phyloP scores from a whole-genome alignment of 2,797 vertebrate genomes.

The Octomys mimax region DNA sequence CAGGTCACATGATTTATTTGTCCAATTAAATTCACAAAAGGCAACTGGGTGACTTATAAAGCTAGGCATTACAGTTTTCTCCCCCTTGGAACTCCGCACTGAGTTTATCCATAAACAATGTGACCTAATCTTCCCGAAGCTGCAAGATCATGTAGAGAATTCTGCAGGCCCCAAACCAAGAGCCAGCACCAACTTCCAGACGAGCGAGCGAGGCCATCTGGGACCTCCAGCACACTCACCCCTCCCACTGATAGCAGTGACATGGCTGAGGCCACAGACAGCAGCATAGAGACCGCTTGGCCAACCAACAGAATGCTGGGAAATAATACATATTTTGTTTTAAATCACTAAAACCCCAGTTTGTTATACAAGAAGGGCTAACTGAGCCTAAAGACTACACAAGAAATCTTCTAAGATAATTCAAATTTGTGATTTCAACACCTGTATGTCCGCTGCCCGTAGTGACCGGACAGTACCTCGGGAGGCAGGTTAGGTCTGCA shows the following conservation, averaged over 20 bases:
- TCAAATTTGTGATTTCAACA: slow-evolving; percentile 5
- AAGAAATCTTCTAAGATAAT: neutral
- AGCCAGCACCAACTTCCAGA: slow-evolving; percentile 6
- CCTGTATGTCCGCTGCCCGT: neutral
- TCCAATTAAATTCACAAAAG: neutral
- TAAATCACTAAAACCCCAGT: neutral
- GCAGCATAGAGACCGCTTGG: neutral
- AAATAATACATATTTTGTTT: slow-evolving; percentile 16
- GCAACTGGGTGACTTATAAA: neutral
- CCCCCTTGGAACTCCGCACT: neutral
- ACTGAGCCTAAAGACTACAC: neutral
- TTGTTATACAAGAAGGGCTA: neutral
- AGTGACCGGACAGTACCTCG: neutral
- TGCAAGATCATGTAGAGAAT: neutral
- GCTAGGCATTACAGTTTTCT: neutral
- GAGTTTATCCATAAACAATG: neutral
- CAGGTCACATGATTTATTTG: neutral
- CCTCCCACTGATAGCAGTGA: neutral
- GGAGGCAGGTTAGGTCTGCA: neutral
- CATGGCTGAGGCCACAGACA: slow-evolving; percentile 23
- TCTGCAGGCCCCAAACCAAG: neutral
- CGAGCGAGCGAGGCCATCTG: neutral
- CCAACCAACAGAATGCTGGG: neutral
- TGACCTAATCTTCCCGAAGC: neutral
- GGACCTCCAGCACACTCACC: neutral